Evolutionary conservation across 2,113 vertebrate genomes (phyloP).

Genomic region (Chaetodon trifascialis): DNA sequence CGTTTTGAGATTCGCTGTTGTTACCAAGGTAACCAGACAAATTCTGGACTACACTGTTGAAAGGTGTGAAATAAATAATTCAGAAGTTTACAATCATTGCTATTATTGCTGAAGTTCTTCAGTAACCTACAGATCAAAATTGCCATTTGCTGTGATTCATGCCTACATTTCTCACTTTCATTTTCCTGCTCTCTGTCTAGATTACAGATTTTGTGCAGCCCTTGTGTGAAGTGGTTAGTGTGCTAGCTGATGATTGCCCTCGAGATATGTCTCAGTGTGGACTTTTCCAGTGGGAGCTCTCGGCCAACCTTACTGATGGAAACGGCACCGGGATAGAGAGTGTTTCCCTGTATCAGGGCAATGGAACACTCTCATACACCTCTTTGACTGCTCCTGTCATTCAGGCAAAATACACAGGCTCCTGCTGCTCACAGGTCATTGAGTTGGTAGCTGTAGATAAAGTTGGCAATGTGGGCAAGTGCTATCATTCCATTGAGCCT

Average conservation of each 20-base stretch:
- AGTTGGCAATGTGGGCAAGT: slow-evolving; percentile 81
- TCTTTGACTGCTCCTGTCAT: not conserved
- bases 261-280: slow-evolving; percentile 57
- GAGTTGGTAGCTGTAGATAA: slow-evolving; percentile 77
- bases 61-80: not conserved
- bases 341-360: slow-evolving; percentile 63
- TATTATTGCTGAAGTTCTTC: not conserved
- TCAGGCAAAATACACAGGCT: slow-evolving; percentile 66
- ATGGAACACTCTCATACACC: slow-evolving; percentile 55
- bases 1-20: slow-evolving; percentile 77
- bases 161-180: not conserved
- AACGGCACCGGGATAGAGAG: slow-evolving; percentile 73
- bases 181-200: slow-evolving; percentile 51
- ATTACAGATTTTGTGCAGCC: slow-evolving; percentile 80
- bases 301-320: slow-evolving; percentile 75
- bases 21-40: slow-evolving; percentile 74
- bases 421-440: slow-evolving; percentile 81
- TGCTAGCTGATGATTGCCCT: slow-evolving; percentile 61
- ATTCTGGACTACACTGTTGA: not conserved
- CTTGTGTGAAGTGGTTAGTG: slow-evolving; percentile 56
- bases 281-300: slow-evolving; percentile 67
- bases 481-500: slow-evolving; percentile 66
- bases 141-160: not conserved
- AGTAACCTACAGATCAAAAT: not conserved
- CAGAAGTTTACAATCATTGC: not conserved